Evolutionary conservation across 1,140 invertebrate species (phyloP).

Genomic region (Drosophila sp.): DNA sequence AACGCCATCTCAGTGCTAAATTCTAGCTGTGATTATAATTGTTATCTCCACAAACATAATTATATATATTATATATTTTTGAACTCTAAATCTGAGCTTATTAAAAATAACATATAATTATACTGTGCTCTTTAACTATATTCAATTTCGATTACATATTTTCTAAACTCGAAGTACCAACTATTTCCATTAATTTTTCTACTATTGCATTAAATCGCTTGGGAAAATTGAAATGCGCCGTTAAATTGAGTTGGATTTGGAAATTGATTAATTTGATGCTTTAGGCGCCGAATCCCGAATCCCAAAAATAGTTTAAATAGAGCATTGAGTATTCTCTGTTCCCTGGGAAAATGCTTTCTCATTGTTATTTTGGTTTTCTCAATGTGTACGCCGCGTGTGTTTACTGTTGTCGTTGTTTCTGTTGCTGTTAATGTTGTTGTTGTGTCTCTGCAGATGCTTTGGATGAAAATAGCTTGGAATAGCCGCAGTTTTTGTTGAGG

Average conservation of each 20-base stretch:
- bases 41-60: too few relatives aligned
- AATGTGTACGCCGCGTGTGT: slow-evolving; percentile 5
- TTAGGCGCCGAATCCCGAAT: neutral
- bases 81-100: too few relatives aligned
- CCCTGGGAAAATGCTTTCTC: slow-evolving; percentile 14
- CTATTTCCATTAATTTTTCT: too few relatives aligned
- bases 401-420: slow-evolving; percentile 29
- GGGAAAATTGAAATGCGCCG: neutral
- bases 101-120: too few relatives aligned
- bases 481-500: slow-evolving; percentile 38
- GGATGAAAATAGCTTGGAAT: slow-evolving; percentile 76
- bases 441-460: slow-evolving; percentile 66
- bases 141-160: neutral
- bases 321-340: slow-evolving; percentile 16
- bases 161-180: neutral
- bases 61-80: too few relatives aligned
- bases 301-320: slow-evolving; percentile 19
- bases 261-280: neutral
- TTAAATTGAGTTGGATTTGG: neutral
- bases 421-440: slow-evolving; percentile 33
- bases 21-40: too few relatives aligned
- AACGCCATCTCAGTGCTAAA: too few relatives aligned
- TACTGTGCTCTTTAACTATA: too few relatives aligned
- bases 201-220: neutral
- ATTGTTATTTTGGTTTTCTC: slow-evolving; percentile 38